Evolutionary conservation across 1,140 invertebrate genomes (phyloP).

Genomic region (Drosophila mayri): DNA sequence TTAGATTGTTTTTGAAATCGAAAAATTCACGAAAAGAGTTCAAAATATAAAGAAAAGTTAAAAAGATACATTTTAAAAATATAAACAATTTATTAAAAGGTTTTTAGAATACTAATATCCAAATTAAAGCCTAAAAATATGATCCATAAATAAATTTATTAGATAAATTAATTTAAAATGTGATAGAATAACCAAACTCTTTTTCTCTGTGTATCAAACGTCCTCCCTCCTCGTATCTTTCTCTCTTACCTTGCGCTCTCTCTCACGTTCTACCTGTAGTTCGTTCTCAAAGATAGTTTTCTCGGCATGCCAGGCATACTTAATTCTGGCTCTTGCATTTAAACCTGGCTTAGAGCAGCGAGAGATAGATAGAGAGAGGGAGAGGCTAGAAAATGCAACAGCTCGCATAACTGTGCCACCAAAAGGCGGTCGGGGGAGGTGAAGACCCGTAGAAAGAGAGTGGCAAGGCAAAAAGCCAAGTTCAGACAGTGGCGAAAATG

Average conservation of each 20-base stretch:
- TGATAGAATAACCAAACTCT: background rate
- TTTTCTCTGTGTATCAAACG: constrained; percentile 11
- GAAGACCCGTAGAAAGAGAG: constrained; percentile 30
- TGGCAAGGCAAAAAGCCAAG: constrained; percentile 33
- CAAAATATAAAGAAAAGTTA: no score
- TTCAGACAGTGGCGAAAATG: constrained; percentile 44
- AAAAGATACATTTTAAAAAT: no score
- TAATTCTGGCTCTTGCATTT: constrained; percentile 39
- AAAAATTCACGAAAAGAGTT: no score
- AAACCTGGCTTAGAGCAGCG: constrained; percentile 39
- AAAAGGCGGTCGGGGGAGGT: constrained; percentile 20
- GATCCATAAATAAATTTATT: no score
- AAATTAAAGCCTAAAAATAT: no score
- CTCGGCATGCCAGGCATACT: constrained; percentile 53
- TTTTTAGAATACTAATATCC: no score
- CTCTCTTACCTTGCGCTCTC: constrained; percentile 7
- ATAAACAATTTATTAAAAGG: no score
- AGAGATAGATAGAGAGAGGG: background rate
- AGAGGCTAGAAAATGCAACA: constrained; percentile 31
- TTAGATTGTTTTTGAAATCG: no score
- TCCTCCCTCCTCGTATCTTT: background rate
- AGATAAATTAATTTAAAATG: no score
- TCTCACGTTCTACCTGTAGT: constrained; percentile 43
- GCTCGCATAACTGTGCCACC: constrained; percentile 69
- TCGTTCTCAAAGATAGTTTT: constrained; percentile 51